Base-by-base conservation (phyloP, 92 coral and sea anemone genomes). In the Parazoanthus darwini region DNA sequence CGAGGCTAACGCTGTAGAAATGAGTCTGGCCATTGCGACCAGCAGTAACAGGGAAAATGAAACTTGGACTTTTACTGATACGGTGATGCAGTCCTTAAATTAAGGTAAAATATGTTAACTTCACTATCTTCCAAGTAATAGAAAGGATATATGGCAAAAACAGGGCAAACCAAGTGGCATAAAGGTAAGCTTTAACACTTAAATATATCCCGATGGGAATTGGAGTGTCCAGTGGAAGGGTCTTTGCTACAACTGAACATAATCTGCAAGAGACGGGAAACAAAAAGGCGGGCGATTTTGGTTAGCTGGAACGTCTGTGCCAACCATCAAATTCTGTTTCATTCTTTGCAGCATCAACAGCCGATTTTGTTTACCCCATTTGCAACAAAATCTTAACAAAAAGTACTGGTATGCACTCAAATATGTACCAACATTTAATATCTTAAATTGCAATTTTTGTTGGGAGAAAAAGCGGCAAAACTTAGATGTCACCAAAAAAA, bases 61-160 rank as follows among this genome's bases (percentile, higher is more conserved):
- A 29, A 29, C 33, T 29, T 29, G 33, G 33, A 29, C 33, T 29
- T 29, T 29, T 29, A 29, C 33, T 29, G 33, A 29, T 29, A 56
- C 22, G n/a, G 25, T 63, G 68, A 63, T 22, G 6, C n/a, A 63
- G 68, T 0, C 44, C 78, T 75, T 84, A 29, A 29, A 29, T 89
- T n/a, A 74, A 82, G 75, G 8, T 33, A 71, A 73, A 18, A 22
- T 9, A 29, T 3, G 42, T 3, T 14, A 33, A 2, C 33, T 23
- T 85, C 43, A 67, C 44, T 58, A 20, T 59, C 8, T 36, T 5
- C 8, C 6, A 20, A 33, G 16, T 26, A 22, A 7, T 29, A 43
- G 37, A 93, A 96, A 96, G 98, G 98, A 96, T 96, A 96, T 96
- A 90, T 74, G 93, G 94, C 98, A 92, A 91, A 82, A 89, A 94